Evolutionary conservation across 2,113 vertebrate species (phyloP).

Genomic region (Oryzias celebensis): DNA sequence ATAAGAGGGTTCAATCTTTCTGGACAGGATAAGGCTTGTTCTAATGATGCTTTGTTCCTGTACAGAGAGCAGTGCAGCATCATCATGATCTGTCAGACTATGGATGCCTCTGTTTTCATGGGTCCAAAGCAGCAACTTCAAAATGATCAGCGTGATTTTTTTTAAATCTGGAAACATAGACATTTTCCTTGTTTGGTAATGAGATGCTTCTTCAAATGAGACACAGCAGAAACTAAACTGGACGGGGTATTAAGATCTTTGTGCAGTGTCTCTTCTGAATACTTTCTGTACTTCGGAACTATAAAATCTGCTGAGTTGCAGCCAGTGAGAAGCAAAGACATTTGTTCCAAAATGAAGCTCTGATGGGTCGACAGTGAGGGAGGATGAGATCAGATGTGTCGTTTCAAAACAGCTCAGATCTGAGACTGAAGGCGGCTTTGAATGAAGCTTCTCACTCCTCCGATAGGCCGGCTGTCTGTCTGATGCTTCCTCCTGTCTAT

Average conservation of each 20-base stretch:
- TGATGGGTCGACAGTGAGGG: constrained; percentile 49
- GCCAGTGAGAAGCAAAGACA: constrained; percentile 87
- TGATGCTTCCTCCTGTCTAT: constrained; percentile 97
- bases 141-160: constrained; percentile 22
- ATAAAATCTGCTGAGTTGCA: constrained; percentile 68
- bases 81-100: constrained; percentile 74
- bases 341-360: constrained; percentile 58
- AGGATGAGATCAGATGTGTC: neutral
- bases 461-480: constrained; percentile 91
- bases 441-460: constrained; percentile 90
- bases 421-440: constrained; percentile 90
- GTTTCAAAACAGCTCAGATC: constrained; percentile 66
- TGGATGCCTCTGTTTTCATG: constrained; percentile 62
- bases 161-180: constrained; percentile 73
- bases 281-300: constrained; percentile 56
- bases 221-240: constrained; percentile 14
- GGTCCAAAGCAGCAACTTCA: constrained; percentile 72
- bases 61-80: constrained; percentile 70
- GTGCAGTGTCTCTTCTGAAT: constrained; percentile 73
- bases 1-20: constrained; percentile 68
- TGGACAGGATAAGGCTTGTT: constrained; percentile 95
- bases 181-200: constrained; percentile 68
- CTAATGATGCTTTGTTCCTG: constrained; percentile 79
- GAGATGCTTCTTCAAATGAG: constrained; percentile 70
- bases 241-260: constrained; percentile 73